Evolutionary conservation across 2,113 vertebrate genomes (phyloP), one percentile per base, ranked within the genome.

Genomic region (Cynopterus brachyotis): DNA sequence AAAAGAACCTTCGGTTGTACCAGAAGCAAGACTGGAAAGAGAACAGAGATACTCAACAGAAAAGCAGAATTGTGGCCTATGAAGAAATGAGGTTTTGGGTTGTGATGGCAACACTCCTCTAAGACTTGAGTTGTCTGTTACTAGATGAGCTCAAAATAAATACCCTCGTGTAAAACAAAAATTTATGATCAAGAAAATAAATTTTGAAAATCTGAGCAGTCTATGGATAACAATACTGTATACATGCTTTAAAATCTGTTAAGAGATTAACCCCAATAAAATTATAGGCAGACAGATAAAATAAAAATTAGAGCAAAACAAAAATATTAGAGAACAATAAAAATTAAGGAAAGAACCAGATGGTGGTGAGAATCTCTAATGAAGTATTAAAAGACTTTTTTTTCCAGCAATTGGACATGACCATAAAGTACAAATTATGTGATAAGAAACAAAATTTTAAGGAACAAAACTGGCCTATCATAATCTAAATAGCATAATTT

Each of bases 141-240:
- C 47, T 32, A 67, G 35, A 4, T 55, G 55, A 97, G 26, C 66
- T 83, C 92, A 83, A 94, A 94, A 59, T 66, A 83, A 89, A 93
- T 6, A 82, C 12, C 12, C 15, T 13, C 20, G n/a, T 60, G 67
- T 53, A 90, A 76, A 91, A 40, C 24, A 66, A 87, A 94, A 45
- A 62, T 66, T 60, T 53, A 91, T 37, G 24, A 87, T 83, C n/a
- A 72, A 92, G 20, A 83, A 83, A 82, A 81, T 1, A 69, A 66
- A 93, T 55, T 86, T 81, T 37, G 28, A 83, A 76, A 84, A 69
- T 84, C 24, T 62, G 20, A 86, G 64, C 17, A 47, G 17, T 9
- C 26, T 62, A 40, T 2, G 80, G 20, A 50, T 79, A 72, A 57
- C 11, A 45, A 69, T 64, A 76, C 32, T 69, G 35, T 78, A 35